Evolutionary conservation across 2,888 invertebrate genomes (phyloP).

Genomic region (Tetragonisca angustula): DNA sequence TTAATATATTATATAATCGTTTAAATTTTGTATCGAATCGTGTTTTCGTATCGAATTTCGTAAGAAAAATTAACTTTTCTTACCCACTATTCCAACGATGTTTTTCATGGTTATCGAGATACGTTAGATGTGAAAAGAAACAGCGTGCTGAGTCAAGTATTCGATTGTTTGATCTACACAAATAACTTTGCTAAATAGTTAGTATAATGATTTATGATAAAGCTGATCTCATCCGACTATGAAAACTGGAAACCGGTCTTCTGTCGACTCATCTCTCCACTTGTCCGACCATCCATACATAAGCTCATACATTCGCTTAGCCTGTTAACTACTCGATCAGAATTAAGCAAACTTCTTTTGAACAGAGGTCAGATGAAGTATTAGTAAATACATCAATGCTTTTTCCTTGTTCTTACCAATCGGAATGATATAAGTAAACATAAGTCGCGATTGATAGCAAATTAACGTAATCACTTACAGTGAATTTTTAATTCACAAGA

Average conservation of each 20-base stretch:
- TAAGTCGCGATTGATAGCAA: not conserved
- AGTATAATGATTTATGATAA: not conserved
- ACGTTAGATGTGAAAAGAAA: not conserved
- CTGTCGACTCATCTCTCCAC: constrained; percentile 26
- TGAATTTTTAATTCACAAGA: not conserved
- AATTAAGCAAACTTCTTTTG: not conserved
- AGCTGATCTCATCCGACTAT: constrained; percentile 3
- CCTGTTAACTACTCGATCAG: not conserved
- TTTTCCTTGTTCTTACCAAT: not conserved
- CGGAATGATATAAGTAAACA: not conserved
- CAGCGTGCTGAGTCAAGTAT: too few relatives aligned
- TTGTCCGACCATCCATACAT: not conserved
- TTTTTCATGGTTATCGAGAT: not conserved
- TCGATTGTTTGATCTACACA: not conserved
- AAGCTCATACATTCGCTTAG: not conserved
- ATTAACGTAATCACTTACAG: not conserved
- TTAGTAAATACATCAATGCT: not conserved
- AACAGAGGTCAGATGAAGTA: not conserved
- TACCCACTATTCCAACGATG: not conserved
- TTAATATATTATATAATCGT: not conserved
- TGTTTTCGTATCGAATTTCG: not conserved
- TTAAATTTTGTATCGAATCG: not conserved
- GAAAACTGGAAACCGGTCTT: constrained; percentile 61
- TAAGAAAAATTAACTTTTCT: not conserved
- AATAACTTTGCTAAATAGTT: not conserved